Percentiles rank a stretch among this genome's conserved stretches.
Evolutionary conservation across 2,797 vertebrate species (phyloP).

Genomic region (Anguilla marmorata): DNA sequence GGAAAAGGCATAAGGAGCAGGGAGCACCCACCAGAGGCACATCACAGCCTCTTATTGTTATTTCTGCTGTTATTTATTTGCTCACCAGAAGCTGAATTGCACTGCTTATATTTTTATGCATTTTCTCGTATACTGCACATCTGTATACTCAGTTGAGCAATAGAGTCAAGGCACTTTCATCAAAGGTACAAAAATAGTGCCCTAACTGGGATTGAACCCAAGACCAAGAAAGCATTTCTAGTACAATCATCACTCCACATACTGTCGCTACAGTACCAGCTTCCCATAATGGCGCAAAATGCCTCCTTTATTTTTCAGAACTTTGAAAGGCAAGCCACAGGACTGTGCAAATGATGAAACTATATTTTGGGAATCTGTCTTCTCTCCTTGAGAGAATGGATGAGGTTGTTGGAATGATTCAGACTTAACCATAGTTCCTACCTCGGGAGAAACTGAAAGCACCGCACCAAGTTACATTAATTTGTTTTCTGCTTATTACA

Average conservation of each 20-base stretch:
- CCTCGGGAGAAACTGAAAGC: neutral
- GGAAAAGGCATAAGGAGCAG: neutral
- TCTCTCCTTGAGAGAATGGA: neutral
- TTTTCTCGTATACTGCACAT: neutral
- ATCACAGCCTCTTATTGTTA: neutral
- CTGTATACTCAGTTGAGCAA: neutral
- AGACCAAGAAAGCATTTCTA: neutral
- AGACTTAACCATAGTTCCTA: neutral
- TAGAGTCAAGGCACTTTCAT: neutral
- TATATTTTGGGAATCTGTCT: neutral
- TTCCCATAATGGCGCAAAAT: neutral
- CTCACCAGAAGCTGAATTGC: neutral
- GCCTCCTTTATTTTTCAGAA: neutral
- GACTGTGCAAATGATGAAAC: neutral
- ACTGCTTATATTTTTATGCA: neutral
- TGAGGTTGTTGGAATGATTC: neutral
- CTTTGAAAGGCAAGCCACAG: neutral
- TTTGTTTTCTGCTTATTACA: neutral
- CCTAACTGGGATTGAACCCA: neutral
- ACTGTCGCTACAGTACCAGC: neutral
- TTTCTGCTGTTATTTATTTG: neutral
- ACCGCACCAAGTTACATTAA: neutral
- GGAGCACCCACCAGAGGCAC: constrained; percentile 1
- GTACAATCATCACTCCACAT: neutral
- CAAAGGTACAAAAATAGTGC: neutral